Evolutionary conservation across 1,140 invertebrate species (phyloP), one percentile per base, ranked within the genome.

Genomic region (Megalopta genalis): DNA sequence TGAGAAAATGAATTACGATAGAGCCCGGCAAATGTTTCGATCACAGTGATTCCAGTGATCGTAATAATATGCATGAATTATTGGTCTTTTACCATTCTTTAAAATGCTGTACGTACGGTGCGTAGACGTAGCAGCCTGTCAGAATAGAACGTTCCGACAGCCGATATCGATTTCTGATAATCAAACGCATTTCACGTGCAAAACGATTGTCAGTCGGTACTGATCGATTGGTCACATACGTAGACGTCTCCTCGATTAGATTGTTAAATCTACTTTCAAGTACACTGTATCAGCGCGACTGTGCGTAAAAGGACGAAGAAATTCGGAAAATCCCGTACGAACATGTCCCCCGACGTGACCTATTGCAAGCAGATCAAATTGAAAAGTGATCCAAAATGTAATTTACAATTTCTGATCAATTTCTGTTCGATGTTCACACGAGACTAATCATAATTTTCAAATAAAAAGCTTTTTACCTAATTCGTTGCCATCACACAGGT

Each of bases 201-300:
- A 32, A 63, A 66, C 64, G 21, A 46, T 66, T 66, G 42, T 46
- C 64, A 46, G n/a, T 46, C 42, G n/a, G n/a, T n/a, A 21, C 37
- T 66, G 42, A 66, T 46, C 25, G 52, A 70, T 57, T 59, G 18
- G 68, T 32, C 27, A 27, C 49, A 23, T 69, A 54, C 16, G 67
- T 32, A 57, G 16, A 60, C 25, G 25, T 63, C 14, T 4, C 60
- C 18, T 37, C 59, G 59, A 27, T 62, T 27, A 27, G 16, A 63
- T 27, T 37, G 60, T 63, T 63, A 63, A 57, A n/a, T 57, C n/a
- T 57, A 8, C 27, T 8, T 27, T 10, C 27, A 21, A 37, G 16
- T 32, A 37, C 0, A 6, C 60, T 27, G 27, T 32, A 18, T 16
- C 12, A 6, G 25, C 37, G 16, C 16, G 16, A 52, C 42, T 46